phyloP scores from a whole-genome alignment of 2,888 invertebrate species.

The Megastigmus dorsalis region DNA sequence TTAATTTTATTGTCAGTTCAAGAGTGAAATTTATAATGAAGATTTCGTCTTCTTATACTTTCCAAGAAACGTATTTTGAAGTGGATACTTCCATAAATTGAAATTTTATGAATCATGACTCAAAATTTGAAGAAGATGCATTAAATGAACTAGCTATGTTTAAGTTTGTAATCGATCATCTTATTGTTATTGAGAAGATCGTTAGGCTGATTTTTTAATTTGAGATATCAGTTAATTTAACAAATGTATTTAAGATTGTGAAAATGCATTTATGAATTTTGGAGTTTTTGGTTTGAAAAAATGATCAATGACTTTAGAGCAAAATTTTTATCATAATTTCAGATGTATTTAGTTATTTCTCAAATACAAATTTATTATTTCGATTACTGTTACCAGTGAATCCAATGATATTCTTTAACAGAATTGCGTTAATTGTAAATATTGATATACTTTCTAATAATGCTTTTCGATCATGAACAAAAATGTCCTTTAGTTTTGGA shows the following conservation, averaged over 20 bases:
- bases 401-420: neutral
- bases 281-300: constrained; percentile 6
- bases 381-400: constrained; percentile 21
- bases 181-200: neutral
- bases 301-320: neutral
- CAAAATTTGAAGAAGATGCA: constrained; percentile 18
- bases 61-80: constrained; percentile 7
- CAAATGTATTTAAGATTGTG: too few species aligned
- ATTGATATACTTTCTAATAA: neutral
- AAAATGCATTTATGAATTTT: too few species aligned
- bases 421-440: neutral
- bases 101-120: constrained; percentile 34
- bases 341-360: too few species aligned
- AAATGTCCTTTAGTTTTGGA: too few species aligned
- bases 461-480: neutral
- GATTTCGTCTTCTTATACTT: neutral
- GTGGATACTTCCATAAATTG: constrained; percentile 9
- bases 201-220: neutral
- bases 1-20: constrained; percentile 4
- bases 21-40: constrained; percentile 20
- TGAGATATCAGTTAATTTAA: too few species aligned
- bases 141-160: neutral
- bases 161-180: constrained; percentile 2
- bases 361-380: too few species aligned
- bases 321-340: too few species aligned